Evolutionary conservation across 2,888 invertebrate genomes (phyloP), one percentile per base, ranked within the genome.

Genomic region (Apeira syringaria): DNA sequence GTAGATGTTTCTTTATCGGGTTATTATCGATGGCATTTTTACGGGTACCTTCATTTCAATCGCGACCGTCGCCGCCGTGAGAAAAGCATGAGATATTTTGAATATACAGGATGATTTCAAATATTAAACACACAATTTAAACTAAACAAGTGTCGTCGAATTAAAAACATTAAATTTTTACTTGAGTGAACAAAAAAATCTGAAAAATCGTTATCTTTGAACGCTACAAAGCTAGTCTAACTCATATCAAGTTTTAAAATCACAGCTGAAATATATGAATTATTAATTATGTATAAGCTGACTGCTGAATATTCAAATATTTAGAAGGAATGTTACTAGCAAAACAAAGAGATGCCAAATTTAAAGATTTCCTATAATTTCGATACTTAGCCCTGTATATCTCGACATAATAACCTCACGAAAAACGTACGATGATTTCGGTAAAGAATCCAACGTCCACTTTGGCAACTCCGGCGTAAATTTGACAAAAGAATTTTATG

Each of bases 401-500:
- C 7, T 20, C 40, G 61, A 69, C 73, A 65, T 85, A 85, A 86
- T 86, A 86, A 85, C 76, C 53, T 62, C 42, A 59, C 65, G 67
- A 83, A 86, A 87, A 85, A 82, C 50, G 24, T 44, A 64, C 73
- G 74, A 74, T 81, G 80, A 78, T 82, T 85, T 85, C 86, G 74
- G 70, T 69, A 81, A 85, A 82, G 86, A 86, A 87, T 85, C 66
- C 74, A 13, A 36, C 39, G 13, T 30, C 75, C 79, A 73, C 68
- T 78, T 76, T 70, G 72, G 76, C 80, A 78, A 68, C 77, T 69
- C 66, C 80, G 74, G 68, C 74, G 84, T 84, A 85, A 86, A 86
- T 87, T 87, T 86, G 86, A 87, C 86, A 87, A 84, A 86, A 80
- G 86, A 75, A 88, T 87, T 82, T 87, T 82, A 85, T 78, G 84